Conservation (phyloP, 2,888 invertebrate species). For the Unio delphinus region DNA sequence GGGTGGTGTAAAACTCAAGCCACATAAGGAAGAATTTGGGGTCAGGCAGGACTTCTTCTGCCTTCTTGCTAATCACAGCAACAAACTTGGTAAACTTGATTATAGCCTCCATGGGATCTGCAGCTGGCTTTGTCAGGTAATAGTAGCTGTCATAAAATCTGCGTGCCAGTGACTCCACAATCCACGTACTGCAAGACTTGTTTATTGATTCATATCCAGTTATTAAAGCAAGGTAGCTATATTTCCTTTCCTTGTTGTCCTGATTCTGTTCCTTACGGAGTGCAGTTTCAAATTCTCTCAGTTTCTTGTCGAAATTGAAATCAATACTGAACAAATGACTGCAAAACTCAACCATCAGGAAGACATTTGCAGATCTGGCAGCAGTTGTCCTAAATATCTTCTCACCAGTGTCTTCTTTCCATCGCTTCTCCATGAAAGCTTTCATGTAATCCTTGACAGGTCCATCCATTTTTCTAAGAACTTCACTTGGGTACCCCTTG, state of each 20-base stretch:
- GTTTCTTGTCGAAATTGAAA: constrained; percentile 5
- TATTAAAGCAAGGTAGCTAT: constrained; percentile 10
- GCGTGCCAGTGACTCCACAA: constrained; percentile 12
- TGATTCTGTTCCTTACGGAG: too few species aligned
- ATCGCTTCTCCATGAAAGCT: constrained; percentile 11
- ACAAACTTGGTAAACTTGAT: constrained; percentile 39
- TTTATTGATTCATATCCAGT: constrained; percentile 2
- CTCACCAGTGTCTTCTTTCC: constrained; percentile 7
- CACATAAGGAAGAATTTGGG: constrained; percentile 31
- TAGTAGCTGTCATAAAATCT: constrained; percentile 21
- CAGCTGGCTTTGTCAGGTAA: constrained; percentile 8
- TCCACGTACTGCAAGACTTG: neutral
- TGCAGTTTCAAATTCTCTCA: too few species aligned
- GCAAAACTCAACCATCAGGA: constrained; percentile 20
- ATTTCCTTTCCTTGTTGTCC: too few species aligned
- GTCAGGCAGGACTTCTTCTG: constrained; percentile 22
- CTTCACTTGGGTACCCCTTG: constrained; percentile 11
- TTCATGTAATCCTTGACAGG: constrained; percentile 8
- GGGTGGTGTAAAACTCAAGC: constrained; percentile 31
- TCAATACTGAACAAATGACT: constrained; percentile 12
- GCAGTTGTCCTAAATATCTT: constrained; percentile 9
- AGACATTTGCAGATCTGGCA: constrained; percentile 14
- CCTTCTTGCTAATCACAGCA: constrained; percentile 12
- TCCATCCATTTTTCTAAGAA: constrained; percentile 5
- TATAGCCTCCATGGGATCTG: constrained; percentile 29